Evolutionary conservation across 2,113 vertebrate genomes (phyloP).

Genomic region (Ageneiosus marmoratus): DNA sequence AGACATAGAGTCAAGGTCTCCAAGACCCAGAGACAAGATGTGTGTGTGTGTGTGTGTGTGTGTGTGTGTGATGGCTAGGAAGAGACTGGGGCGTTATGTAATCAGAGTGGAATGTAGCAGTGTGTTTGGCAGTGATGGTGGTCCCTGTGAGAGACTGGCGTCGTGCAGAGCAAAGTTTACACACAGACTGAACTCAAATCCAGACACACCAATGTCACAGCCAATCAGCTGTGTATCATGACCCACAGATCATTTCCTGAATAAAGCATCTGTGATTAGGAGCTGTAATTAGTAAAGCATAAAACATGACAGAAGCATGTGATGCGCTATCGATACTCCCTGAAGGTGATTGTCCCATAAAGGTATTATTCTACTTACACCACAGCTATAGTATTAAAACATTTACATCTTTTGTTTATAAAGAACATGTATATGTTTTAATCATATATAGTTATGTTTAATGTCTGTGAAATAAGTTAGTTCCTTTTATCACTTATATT

Average conservation of each 20-base stretch:
- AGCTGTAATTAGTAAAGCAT: neutral
- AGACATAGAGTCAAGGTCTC: neutral
- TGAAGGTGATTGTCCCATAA: no score
- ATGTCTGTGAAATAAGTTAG: neutral
- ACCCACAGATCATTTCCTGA: conserved; percentile 1
- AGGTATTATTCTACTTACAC: neutral
- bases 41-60: conserved; percentile 11
- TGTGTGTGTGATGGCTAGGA: conserved; percentile 5
- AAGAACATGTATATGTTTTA: neutral
- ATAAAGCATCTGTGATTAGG: neutral
- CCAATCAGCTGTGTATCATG: neutral
- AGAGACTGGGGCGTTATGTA: conserved; percentile 38
- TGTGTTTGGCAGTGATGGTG: conserved; percentile 45
- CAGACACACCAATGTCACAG: conserved; percentile 27
- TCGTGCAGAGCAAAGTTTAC: conserved; percentile 12
- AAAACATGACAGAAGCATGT: neutral
- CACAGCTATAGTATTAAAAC: neutral
- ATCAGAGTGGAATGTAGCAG: conserved; percentile 56
- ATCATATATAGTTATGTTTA: neutral
- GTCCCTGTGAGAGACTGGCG: conserved; percentile 37
- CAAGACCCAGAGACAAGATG: neutral
- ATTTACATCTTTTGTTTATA: neutral
- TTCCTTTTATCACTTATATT: neutral
- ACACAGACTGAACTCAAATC: conserved; percentile 6
- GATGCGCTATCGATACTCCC: neutral